Evolutionary conservation across 2,113 vertebrate genomes (phyloP).

Genomic region (Anhinga rufa): DNA sequence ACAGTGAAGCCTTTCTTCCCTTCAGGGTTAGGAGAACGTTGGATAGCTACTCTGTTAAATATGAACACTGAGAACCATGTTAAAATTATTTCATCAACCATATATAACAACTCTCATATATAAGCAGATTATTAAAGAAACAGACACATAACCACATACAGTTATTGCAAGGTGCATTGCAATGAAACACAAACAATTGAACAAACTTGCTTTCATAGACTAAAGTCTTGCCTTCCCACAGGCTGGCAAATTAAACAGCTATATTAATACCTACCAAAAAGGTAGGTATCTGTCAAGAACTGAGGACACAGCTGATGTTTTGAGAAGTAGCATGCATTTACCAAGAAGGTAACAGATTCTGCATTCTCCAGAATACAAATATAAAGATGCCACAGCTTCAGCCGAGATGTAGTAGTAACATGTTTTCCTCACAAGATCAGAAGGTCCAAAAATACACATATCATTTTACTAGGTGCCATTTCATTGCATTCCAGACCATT

Average conservation of each 20-base stretch:
- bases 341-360: not conserved
- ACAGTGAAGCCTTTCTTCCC: not conserved
- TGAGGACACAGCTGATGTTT: not conserved
- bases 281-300: not conserved
- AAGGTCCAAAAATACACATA: not conserved
- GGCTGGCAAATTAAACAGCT: not conserved
- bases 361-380: not conserved
- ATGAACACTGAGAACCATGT: not conserved
- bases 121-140: not conserved
- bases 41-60: not conserved
- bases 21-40: not conserved
- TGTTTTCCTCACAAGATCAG: not conserved
- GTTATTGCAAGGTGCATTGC: not conserved
- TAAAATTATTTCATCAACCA: not conserved
- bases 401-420: not conserved
- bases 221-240: not conserved
- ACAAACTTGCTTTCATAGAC: not conserved
- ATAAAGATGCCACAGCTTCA: not conserved
- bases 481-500: not conserved
- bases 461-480: not conserved
- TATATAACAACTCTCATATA: not conserved
- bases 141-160: not conserved
- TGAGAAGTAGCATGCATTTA: not conserved
- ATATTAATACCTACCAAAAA: not conserved
- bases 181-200: not conserved